phyloP scores from a whole-genome alignment of 2,113 vertebrate genomes.

The Arenaria interpres region DNA sequence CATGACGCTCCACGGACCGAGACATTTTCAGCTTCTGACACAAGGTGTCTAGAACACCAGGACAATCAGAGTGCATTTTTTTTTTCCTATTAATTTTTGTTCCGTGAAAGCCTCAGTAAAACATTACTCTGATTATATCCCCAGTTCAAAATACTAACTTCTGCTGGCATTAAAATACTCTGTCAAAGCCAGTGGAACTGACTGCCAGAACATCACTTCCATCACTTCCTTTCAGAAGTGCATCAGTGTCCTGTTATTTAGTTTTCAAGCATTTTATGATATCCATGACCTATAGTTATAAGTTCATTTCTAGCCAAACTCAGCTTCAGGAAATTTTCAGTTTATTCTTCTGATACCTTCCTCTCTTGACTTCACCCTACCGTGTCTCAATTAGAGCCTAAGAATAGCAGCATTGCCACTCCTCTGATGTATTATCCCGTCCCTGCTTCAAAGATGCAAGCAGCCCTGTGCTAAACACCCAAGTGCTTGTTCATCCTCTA shows the following conservation, averaged over 20 bases:
- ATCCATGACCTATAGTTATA: not conserved
- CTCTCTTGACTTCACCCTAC: not conserved
- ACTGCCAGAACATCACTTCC: slow-evolving; percentile 12
- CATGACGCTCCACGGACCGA: not conserved
- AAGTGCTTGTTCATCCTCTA: not conserved
- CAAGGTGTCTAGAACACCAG: not conserved
- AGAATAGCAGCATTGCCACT: not conserved
- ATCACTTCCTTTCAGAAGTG: slow-evolving; percentile 23
- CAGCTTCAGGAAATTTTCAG: not conserved
- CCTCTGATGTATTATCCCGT: not conserved
- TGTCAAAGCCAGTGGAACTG: slow-evolving; percentile 2
- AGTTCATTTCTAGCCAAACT: not conserved
- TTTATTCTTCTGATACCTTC: not conserved
- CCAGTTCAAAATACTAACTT: not conserved
- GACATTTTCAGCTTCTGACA: not conserved
- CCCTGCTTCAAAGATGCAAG: not conserved
- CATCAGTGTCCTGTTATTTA: not conserved
- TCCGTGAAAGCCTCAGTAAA: not conserved
- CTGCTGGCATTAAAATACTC: slow-evolving; percentile 1
- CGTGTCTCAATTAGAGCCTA: not conserved
- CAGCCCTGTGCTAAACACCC: not conserved
- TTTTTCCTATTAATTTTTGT: not conserved
- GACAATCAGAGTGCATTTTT: not conserved
- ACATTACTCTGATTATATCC: not conserved
- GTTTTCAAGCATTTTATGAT: not conserved